Conservation (phyloP, 2,113 vertebrate genomes). For the Vimba vimba region DNA sequence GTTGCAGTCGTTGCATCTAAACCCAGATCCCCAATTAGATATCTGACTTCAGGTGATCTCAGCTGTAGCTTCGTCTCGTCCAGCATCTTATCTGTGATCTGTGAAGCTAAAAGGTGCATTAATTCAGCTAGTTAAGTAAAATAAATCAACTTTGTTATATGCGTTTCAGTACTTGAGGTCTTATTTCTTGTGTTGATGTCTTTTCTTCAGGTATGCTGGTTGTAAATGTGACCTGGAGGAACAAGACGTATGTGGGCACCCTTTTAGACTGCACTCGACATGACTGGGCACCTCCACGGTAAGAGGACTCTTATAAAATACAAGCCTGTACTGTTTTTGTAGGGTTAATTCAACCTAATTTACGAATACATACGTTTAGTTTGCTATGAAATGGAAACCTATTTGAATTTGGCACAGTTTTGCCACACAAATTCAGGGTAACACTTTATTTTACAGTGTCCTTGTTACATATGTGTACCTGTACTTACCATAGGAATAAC, state of each 20-base stretch:
- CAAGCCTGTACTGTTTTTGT: not conserved
- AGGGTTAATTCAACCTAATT: not conserved
- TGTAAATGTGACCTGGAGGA: conserved; percentile 98
- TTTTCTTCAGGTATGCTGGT: conserved; percentile 90
- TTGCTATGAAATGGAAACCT: not conserved
- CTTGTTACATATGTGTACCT: too few species aligned
- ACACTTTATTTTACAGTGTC: too few species aligned
- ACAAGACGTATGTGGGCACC: conserved; percentile 97
- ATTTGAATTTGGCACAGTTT: not conserved
- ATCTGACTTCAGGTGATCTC: not conserved
- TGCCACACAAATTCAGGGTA: not conserved
- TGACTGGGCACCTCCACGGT: conserved; percentile 99
- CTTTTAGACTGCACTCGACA: conserved; percentile 97
- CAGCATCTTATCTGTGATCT: not conserved
- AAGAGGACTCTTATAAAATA: conserved; percentile 42
- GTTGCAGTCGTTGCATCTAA: too few species aligned
- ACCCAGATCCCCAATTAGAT: not conserved
- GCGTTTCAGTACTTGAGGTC: not conserved
- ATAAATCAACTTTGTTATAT: not conserved
- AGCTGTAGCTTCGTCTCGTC: not conserved
- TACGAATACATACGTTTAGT: not conserved
- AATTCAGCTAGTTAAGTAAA: not conserved
- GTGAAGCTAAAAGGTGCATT: not conserved
- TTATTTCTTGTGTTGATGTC: not conserved
- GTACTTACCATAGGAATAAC: too few species aligned